Evolutionary conservation across 2,888 invertebrate genomes (phyloP), one percentile per base, ranked within the genome.

Genomic region (Myopa tessellatipennis): DNA sequence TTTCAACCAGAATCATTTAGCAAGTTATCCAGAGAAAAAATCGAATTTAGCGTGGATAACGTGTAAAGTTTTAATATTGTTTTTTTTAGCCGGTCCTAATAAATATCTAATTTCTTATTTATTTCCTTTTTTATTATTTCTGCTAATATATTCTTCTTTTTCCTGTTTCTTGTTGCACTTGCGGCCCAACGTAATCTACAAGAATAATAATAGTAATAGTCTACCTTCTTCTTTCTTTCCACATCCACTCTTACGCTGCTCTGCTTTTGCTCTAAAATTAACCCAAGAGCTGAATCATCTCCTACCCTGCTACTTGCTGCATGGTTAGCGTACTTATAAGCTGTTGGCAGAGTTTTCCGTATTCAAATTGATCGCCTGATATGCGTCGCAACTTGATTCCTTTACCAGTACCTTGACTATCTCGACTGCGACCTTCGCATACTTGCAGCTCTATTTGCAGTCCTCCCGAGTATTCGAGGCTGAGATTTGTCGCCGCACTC

Each of bases 301-400:
- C 55, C 79, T 82, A 86, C 67, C 86, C 87, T 14, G 84, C 85
- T 76, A 87, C 85, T 83, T 86, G 86, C 77, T 89, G 95, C 87
- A 94, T 95, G 78, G 94, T 94, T 91, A 96, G 93, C 87, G 95
- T 95, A 72, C 95, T 95, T 79, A 96, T 95, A 83, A 97, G 90
- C 89, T 96, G 95, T 87, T 96, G 95, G 88, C 96, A 96, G 61
- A 96, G 91, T 88, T 95, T 95, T 80, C 95, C 95, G 86, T 96
- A 96, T 86, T 96, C 95, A 83, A 94, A 91, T 88, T 95, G 95
- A 89, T 97, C 96, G 6, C 96, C 96, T 0, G 96, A 96, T 83
- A 97, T 95, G 85, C 96, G 90, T 76, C 96, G 90, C 93, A 97
- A 92, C 83, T 96, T 96, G 83, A 96, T 91, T 8, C 95, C 95